Percentiles rank a stretch among this genome's conserved stretches.
These are phyloP conservation scores for Polydrusus pterygomalis DNA, from an alignment of 2,888 invertebrate species.

Conservation along the genomic window DNA sequence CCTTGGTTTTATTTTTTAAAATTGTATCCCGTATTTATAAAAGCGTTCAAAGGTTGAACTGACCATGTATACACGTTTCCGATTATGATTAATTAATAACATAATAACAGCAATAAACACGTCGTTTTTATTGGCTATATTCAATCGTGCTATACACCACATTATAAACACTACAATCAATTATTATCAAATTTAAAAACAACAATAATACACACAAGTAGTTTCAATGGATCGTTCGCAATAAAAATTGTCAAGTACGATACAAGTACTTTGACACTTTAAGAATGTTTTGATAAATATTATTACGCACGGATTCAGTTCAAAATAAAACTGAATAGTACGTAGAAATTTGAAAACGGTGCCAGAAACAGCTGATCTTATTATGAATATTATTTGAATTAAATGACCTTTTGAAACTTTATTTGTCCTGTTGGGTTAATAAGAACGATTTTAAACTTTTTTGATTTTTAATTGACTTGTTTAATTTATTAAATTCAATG, in stretches of 20 bases:
- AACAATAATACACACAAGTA: background rate
- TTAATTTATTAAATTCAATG: too few relatives aligned
- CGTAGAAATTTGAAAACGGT: too few relatives aligned
- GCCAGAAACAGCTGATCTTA: too few relatives aligned
- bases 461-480: too few relatives aligned
- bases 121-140: background rate
- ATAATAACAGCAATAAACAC: conserved; percentile 2
- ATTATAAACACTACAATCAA: background rate
- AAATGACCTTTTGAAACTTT: too few relatives aligned
- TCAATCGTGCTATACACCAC: background rate
- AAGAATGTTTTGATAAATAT: conserved; percentile 10
- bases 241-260: background rate
- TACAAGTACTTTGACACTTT: background rate
- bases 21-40: too few relatives aligned
- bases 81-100: too few relatives aligned
- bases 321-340: too few relatives aligned
- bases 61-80: background rate
- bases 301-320: background rate
- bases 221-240: background rate
- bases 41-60: conserved; percentile 1
- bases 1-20: too few relatives aligned
- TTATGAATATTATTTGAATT: too few relatives aligned
- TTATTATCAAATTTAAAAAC: background rate
- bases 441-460: too few relatives aligned
- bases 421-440: too few relatives aligned